A percentile compares a stretch with the other conserved stretches of the same genome.
These are phyloP conservation scores for Trissolcus basalis DNA, from an alignment of 1,140 invertebrate genomes.

Conservation along the genomic window DNA sequence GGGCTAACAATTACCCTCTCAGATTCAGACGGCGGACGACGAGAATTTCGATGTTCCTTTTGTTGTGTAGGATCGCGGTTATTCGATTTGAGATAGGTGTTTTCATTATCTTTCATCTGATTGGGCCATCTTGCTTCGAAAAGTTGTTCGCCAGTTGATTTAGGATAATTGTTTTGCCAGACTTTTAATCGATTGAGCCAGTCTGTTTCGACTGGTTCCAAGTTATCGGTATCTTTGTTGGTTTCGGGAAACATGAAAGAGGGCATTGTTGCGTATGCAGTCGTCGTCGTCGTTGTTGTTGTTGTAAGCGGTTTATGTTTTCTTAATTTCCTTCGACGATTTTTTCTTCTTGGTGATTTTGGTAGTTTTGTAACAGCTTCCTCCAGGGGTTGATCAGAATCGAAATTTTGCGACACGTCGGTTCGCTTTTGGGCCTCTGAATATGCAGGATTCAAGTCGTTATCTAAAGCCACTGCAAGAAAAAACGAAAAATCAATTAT, in stretches of 20 bases:
- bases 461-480: constrained; percentile 60
- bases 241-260: constrained; percentile 36
- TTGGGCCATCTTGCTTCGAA: constrained; percentile 56
- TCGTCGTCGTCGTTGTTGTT: constrained; percentile 24
- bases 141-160: constrained; percentile 61
- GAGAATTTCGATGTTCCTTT: constrained; percentile 54
- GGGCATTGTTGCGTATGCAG: constrained; percentile 20
- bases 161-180: constrained; percentile 15
- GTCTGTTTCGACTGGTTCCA: constrained; percentile 62
- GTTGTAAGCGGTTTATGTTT: constrained; percentile 18
- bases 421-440: constrained; percentile 55
- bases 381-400: constrained; percentile 9
- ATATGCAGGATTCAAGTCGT: constrained; percentile 38
- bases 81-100: constrained; percentile 11
- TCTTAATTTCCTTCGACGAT: constrained; percentile 59
- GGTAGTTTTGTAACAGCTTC: constrained; percentile 53
- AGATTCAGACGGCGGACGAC: constrained; percentile 51
- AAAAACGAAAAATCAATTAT: not conserved
- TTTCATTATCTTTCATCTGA: constrained; percentile 14
- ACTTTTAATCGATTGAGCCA: constrained; percentile 42
- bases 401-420: constrained; percentile 22
- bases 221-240: constrained; percentile 43
- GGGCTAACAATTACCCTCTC: constrained; percentile 49
- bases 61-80: constrained; percentile 32
- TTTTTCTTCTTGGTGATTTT: constrained; percentile 61